phyloP scores from a whole-genome alignment of 2,113 vertebrate genomes.

The Cariama cristata region DNA sequence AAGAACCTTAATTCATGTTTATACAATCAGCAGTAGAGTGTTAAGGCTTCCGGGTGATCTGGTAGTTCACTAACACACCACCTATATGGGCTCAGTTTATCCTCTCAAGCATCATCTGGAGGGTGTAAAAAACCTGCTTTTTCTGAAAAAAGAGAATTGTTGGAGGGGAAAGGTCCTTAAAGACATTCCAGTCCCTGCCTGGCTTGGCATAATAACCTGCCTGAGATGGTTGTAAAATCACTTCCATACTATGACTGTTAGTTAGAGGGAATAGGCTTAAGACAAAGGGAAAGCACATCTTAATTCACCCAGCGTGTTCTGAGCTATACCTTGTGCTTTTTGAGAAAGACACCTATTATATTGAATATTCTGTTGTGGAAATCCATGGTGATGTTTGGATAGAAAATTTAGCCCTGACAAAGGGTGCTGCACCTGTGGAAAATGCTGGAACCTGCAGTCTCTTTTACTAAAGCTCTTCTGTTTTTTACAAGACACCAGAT shows the following conservation, averaged over 20 bases:
- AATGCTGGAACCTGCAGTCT: background rate
- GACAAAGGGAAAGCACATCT: background rate
- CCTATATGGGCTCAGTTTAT: constrained; percentile 8
- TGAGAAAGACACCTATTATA: background rate
- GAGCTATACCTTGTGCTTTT: background rate
- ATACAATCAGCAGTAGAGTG: constrained; percentile 24
- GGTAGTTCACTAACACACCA: background rate
- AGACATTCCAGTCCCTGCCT: background rate
- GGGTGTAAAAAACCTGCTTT: background rate
- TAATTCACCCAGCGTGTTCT: background rate
- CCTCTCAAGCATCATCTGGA: background rate
- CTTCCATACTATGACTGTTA: background rate
- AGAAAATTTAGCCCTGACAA: background rate
- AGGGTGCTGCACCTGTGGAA: background rate
- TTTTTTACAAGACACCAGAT: background rate
- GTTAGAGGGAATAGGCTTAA: background rate
- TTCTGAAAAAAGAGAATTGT: background rate
- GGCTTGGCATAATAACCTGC: background rate
- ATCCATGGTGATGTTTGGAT: background rate
- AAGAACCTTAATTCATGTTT: constrained; percentile 63
- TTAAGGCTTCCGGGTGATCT: background rate
- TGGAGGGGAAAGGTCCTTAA: background rate
- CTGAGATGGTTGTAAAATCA: background rate
- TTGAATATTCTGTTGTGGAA: background rate
- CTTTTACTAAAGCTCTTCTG: background rate